phyloP scores from a whole-genome alignment of 2,113 vertebrate genomes.

The Tringa solitaria region DNA sequence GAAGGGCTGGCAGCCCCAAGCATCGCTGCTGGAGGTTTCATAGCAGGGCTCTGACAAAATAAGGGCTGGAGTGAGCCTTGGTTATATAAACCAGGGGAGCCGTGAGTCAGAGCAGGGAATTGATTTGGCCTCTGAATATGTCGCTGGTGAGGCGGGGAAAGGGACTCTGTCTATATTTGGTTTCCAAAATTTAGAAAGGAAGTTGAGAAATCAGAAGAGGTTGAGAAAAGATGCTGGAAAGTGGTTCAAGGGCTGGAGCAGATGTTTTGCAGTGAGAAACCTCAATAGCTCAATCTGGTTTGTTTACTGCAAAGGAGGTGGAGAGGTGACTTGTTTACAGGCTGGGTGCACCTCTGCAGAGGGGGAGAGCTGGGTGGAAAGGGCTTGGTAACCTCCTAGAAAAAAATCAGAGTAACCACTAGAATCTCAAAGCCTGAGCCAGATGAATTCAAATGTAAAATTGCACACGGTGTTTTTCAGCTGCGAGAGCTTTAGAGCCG shows the following conservation, averaged over 20 bases:
- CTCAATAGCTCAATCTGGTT: neutral
- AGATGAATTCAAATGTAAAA: neutral
- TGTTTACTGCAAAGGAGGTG: slow-evolving; percentile 23
- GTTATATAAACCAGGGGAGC: slow-evolving; percentile 10
- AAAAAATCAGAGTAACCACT: neutral
- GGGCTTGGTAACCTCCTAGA: neutral
- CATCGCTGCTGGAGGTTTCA: neutral
- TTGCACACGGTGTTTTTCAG: neutral
- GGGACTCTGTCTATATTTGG: neutral
- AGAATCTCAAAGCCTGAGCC: neutral
- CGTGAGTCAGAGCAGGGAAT: neutral
- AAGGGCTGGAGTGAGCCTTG: neutral
- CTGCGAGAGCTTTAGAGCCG: neutral
- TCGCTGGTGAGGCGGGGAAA: neutral
- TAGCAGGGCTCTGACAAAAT: neutral
- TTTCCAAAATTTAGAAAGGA: neutral
- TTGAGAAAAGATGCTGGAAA: neutral
- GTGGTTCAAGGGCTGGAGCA: neutral
- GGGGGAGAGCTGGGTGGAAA: neutral
- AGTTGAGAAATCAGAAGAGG: neutral
- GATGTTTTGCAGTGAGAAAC: slow-evolving; percentile 2
- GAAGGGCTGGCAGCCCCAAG: neutral
- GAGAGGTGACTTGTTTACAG: slow-evolving; percentile 27
- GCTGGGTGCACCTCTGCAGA: slow-evolving; percentile 5
- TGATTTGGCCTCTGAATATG: neutral